These are phyloP conservation scores for Phalacrocorax carbo DNA, from an alignment of 2,113 vertebrate species.

Conservation along the genomic window DNA sequence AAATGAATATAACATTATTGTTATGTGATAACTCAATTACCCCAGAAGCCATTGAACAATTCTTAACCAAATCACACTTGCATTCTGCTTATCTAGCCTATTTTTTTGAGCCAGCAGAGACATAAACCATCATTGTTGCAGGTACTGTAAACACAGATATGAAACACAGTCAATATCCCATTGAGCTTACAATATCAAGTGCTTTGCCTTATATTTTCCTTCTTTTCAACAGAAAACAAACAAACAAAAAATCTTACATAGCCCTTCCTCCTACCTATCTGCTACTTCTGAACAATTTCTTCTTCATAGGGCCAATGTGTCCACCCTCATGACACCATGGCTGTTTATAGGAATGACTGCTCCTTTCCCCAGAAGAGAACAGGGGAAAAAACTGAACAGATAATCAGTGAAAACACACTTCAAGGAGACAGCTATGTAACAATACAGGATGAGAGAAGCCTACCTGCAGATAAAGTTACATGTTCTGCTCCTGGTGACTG, in stretches of 20 bases:
- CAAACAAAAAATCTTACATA: neutral
- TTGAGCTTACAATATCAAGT: neutral
- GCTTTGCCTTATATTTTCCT: neutral
- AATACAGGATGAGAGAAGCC: neutral
- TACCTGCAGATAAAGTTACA: neutral
- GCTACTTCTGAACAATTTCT: neutral
- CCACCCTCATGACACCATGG: rapidly evolving
- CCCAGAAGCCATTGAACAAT: neutral
- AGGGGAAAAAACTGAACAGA: neutral
- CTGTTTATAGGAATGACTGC: neutral
- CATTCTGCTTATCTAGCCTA: neutral
- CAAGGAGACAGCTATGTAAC: neutral
- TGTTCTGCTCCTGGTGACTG: neutral
- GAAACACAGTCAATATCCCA: neutral
- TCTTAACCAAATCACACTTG: neutral
- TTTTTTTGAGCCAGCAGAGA: neutral
- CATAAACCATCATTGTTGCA: neutral
- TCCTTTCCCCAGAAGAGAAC: neutral
- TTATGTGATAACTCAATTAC: neutral
- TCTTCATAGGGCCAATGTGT: neutral
- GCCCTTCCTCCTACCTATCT: neutral
- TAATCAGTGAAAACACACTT: neutral
- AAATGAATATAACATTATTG: neutral
- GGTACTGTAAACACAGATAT: neutral
- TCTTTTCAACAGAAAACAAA: neutral